Evolutionary conservation across 1,140 invertebrate genomes (phyloP).

Genomic region (Mamestra configurata): DNA sequence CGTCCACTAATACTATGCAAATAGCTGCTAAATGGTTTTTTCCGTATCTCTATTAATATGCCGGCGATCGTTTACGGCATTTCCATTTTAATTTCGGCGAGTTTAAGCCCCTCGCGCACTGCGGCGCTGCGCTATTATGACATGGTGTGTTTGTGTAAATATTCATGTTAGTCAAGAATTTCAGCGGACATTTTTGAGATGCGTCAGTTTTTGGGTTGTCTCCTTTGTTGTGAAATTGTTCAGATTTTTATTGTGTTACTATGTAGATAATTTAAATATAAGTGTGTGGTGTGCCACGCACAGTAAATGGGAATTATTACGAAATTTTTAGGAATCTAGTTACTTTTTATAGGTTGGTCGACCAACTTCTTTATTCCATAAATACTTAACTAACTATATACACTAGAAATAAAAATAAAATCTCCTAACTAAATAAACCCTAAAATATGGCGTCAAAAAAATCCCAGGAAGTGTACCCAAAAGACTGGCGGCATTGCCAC

Average conservation of each 20-base stretch:
- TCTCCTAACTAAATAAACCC: too few species aligned
- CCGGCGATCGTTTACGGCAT: slow-evolving; percentile 43
- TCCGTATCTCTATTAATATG: slow-evolving; percentile 51
- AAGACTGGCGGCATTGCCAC: too few species aligned
- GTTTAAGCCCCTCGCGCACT: slow-evolving; percentile 27
- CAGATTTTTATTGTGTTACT: not conserved
- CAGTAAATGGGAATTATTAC: too few species aligned
- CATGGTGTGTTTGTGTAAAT: slow-evolving; percentile 8
- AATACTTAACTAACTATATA: too few species aligned
- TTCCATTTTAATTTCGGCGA: slow-evolving; percentile 47
- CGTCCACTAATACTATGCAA: slow-evolving; percentile 44
- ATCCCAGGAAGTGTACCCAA: too few species aligned
- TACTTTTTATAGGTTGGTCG: too few species aligned
- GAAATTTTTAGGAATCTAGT: too few species aligned
- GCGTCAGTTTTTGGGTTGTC: not conserved
- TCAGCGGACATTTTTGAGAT: not conserved
- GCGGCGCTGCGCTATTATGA: slow-evolving; percentile 1
- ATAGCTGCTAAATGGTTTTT: slow-evolving; percentile 51
- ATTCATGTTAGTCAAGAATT: slow-evolving; percentile 35
- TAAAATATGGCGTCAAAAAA: too few species aligned
- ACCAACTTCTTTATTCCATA: too few species aligned
- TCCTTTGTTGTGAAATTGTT: not conserved
- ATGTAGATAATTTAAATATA: too few species aligned
- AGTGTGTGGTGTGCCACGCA: too few species aligned
- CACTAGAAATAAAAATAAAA: too few species aligned